A percentile compares a stretch with the other conserved stretches of the same genome.
Evolutionary conservation across 2,113 vertebrate species (phyloP).

Genomic region (Cyanoliseus patagonus): DNA sequence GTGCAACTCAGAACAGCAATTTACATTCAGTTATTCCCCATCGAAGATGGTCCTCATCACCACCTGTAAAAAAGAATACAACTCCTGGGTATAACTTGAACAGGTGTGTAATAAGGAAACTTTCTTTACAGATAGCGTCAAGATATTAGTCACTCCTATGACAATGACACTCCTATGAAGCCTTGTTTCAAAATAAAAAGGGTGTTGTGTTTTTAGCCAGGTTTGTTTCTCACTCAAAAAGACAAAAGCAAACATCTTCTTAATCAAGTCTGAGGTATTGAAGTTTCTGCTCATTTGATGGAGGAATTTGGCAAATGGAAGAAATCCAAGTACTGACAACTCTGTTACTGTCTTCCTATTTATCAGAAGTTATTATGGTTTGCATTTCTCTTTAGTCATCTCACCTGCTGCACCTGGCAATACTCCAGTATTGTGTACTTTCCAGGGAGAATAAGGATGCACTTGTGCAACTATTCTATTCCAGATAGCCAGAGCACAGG

Average conservation of each 20-base stretch:
- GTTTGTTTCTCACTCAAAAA: neutral
- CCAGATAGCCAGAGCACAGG: neutral
- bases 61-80: neutral
- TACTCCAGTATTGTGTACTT: neutral
- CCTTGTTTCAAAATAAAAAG: neutral
- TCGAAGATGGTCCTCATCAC: accelerated
- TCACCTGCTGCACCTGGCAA: neutral
- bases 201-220: neutral
- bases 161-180: neutral
- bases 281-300: neutral
- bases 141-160: neutral
- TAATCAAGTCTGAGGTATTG: neutral
- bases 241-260: neutral
- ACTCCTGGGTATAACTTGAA: neutral
- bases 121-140: neutral
- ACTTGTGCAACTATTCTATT: neutral
- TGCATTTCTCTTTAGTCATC: neutral
- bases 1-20: neutral
- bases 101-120: neutral
- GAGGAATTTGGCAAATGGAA: neutral
- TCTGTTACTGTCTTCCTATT: neutral
- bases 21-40: neutral
- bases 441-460: neutral
- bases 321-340: neutral
- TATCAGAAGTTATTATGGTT: neutral